A percentile compares a stretch with the other conserved stretches of the same genome.
Evolutionary conservation across 2,113 vertebrate species (phyloP).

Genomic region (Embiotoca jacksoni): DNA sequence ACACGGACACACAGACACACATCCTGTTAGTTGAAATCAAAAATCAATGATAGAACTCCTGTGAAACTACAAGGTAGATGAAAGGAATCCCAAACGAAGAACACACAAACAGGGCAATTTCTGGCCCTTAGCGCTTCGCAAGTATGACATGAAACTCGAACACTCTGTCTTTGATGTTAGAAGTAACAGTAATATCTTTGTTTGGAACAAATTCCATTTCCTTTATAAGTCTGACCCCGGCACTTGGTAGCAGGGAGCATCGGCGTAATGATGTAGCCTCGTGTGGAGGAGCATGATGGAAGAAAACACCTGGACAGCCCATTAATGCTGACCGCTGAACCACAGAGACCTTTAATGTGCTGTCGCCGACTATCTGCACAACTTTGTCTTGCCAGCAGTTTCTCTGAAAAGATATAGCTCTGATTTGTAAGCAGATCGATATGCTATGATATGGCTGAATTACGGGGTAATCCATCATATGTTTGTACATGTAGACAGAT

Average conservation of each 20-base stretch:
- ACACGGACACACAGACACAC: not conserved
- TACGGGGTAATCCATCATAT: conserved; percentile 69
- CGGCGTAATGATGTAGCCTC: conserved; percentile 55
- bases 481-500: conserved; percentile 39
- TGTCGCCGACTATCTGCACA: conserved; percentile 54
- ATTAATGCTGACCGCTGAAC: conserved; percentile 73
- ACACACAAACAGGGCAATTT: conserved; percentile 19
- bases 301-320: conserved; percentile 58
- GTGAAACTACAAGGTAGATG: conserved; percentile 36
- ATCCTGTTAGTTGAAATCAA: conserved; percentile 14
- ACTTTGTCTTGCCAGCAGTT: conserved; percentile 68
- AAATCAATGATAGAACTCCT: conserved; percentile 17
- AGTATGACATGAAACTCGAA: conserved; percentile 41
- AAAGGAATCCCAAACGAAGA: conserved; percentile 59
- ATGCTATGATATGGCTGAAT: conserved; percentile 59
- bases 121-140: conserved; percentile 4
- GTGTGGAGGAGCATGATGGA: conserved; percentile 43
- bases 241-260: conserved; percentile 22
- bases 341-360: conserved; percentile 70
- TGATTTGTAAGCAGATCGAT: conserved; percentile 70
- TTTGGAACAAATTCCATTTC: conserved; percentile 61
- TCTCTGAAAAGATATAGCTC: conserved; percentile 46
- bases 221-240: conserved; percentile 52
- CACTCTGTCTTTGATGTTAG: conserved; percentile 60
- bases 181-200: conserved; percentile 66